Evolutionary conservation across 2,113 vertebrate species (phyloP).

Genomic region (Rhinoptilus africanus): DNA sequence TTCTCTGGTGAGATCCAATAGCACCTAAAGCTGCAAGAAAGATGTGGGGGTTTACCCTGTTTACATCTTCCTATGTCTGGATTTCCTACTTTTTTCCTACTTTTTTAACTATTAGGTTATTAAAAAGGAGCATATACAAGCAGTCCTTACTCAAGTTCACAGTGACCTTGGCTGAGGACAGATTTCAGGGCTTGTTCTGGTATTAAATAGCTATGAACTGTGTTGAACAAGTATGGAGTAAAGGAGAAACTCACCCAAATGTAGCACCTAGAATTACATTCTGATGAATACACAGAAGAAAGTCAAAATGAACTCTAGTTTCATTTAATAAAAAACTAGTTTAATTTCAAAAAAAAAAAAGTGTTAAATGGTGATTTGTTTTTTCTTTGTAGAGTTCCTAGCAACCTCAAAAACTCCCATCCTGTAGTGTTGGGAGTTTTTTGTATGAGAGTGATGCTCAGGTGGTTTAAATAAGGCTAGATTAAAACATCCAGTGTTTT

Average conservation of each 20-base stretch:
- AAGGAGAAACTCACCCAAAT: neutral
- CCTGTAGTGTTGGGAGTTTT: too few species aligned
- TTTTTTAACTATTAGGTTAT: neutral
- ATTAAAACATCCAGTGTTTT: neutral
- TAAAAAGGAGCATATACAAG: neutral
- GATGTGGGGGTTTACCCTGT: neutral
- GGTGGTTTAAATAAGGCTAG: neutral
- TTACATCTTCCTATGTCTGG: neutral
- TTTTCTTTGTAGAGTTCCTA: neutral
- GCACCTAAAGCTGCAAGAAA: neutral
- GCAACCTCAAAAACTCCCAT: neutral
- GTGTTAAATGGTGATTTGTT: rapidly evolving
- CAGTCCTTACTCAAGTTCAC: neutral
- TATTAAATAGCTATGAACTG: neutral
- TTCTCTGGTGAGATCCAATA: neutral
- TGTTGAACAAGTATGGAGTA: neutral
- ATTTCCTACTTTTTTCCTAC: neutral
- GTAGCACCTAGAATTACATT: neutral
- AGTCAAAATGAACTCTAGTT: neutral
- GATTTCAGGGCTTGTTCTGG: neutral
- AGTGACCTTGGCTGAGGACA: neutral
- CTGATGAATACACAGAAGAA: neutral
- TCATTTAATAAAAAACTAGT: neutral
- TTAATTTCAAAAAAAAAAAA: neutral
- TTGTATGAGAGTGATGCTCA: neutral